Conservation (phyloP, 2,888 invertebrate genomes). For the Caenorhabditis becei region DNA sequence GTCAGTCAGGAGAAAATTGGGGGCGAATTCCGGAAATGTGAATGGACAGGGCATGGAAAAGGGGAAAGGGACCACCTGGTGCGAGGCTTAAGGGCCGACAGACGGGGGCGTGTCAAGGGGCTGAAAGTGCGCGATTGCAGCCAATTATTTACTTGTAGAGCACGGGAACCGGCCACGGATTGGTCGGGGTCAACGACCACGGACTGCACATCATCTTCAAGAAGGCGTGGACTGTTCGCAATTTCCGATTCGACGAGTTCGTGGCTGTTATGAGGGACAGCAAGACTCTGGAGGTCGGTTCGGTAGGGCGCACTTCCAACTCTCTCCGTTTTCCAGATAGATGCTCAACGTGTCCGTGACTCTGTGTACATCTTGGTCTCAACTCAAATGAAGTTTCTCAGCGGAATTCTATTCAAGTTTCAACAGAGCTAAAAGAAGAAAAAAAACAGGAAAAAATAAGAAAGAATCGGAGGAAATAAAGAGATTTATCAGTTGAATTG, state of each 20-base stretch:
- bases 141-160: conserved; percentile 48
- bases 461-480: conserved; percentile 7
- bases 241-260: conserved; percentile 59
- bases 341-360: conserved; percentile 42
- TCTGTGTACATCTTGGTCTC: conserved; percentile 43
- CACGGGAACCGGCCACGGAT: conserved; percentile 39
- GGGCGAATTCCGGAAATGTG: conserved; percentile 48
- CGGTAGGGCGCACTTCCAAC: neutral
- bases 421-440: conserved; percentile 8
- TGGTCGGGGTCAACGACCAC: conserved; percentile 61
- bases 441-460: neutral
- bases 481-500: neutral
- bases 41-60: conserved; percentile 18
- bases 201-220: conserved; percentile 62
- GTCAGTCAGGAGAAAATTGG: neutral
- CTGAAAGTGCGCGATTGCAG: conserved; percentile 53
- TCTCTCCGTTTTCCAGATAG: conserved; percentile 57
- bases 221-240: conserved; percentile 52
- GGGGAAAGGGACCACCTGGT: conserved; percentile 27
- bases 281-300: conserved; percentile 47
- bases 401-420: conserved; percentile 54
- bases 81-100: conserved; percentile 2
- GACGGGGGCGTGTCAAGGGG: conserved; percentile 26
- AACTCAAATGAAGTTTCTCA: conserved; percentile 61
- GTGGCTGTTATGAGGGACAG: conserved; percentile 25